These are phyloP conservation scores for Myathropa florea DNA, from an alignment of 2,888 invertebrate species.

Conservation along the genomic window DNA sequence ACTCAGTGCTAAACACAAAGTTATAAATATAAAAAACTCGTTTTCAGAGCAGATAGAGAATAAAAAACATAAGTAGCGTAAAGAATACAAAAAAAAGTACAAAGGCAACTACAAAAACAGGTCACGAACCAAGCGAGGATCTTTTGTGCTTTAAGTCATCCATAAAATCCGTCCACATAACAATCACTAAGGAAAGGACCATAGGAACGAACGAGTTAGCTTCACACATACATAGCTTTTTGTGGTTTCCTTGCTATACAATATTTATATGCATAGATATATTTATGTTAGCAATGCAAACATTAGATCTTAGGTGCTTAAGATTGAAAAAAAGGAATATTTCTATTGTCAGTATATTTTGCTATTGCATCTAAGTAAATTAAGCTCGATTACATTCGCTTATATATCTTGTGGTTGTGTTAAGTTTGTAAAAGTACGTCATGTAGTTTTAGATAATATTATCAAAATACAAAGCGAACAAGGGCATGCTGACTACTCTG, in stretches of 20 bases:
- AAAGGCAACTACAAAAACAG: slow-evolving; percentile 43
- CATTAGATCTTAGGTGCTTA: not conserved
- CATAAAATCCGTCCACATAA: slow-evolving; percentile 36
- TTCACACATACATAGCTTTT: not conserved
- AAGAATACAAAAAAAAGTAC: not conserved
- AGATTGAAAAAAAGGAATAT: not conserved
- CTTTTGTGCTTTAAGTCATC: slow-evolving; percentile 60
- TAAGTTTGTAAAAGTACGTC: slow-evolving; percentile 9
- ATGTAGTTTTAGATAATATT: slow-evolving; percentile 10
- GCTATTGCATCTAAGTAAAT: not conserved
- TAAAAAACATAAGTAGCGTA: slow-evolving; percentile 18
- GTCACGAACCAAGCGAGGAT: slow-evolving; percentile 67
- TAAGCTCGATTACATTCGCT: not conserved
- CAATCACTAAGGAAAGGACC: slow-evolving; percentile 31
- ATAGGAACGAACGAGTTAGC: not conserved
- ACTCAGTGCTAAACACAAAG: slow-evolving; percentile 33
- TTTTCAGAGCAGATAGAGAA: slow-evolving; percentile 34
- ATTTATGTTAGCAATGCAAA: not conserved
- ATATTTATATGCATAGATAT: not conserved
- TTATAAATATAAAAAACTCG: slow-evolving; percentile 52
- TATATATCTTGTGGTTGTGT: not conserved
- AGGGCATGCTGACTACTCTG: slow-evolving; percentile 22
- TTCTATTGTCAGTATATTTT: not conserved
- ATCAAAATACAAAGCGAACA: slow-evolving; percentile 19
- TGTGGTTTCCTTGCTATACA: not conserved